phyloP scores from a whole-genome alignment of 2,888 invertebrate genomes.

The Idaea biselata region DNA sequence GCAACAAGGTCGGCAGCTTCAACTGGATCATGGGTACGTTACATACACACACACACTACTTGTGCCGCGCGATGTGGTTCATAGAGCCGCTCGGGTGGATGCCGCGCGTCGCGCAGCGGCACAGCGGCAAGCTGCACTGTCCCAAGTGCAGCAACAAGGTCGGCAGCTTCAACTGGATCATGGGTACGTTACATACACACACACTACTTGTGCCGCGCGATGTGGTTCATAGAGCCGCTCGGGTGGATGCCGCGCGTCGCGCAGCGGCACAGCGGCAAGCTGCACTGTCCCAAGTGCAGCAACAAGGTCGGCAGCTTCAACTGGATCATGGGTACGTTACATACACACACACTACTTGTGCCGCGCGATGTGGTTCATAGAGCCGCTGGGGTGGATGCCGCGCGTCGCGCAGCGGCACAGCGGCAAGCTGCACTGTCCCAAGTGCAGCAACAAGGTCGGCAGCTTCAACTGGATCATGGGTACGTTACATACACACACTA shows the following conservation, averaged over 20 bases:
- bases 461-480: slow-evolving; percentile 95
- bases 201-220: slow-evolving; percentile 85
- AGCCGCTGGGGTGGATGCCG: slow-evolving; percentile 95
- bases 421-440: slow-evolving; percentile 93
- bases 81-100: slow-evolving; percentile 96
- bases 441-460: slow-evolving; percentile 91
- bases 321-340: slow-evolving; percentile 89
- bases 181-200: slow-evolving; percentile 78
- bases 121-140: slow-evolving; percentile 91
- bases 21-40: slow-evolving; percentile 92
- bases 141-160: slow-evolving; percentile 92
- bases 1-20: slow-evolving; percentile 91
- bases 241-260: slow-evolving; percentile 91
- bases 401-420: slow-evolving; percentile 84
- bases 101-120: slow-evolving; percentile 84
- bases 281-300: slow-evolving; percentile 91
- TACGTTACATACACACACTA: slow-evolving; percentile 60
- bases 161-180: slow-evolving; percentile 95
- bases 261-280: slow-evolving; percentile 88
- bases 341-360: too few species aligned
- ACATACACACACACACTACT: slow-evolving; percentile 32
- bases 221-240: slow-evolving; percentile 93
- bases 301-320: slow-evolving; percentile 94
- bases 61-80: slow-evolving; percentile 89
- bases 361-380: slow-evolving; percentile 89